Evolutionary conservation across 2,888 invertebrate species (phyloP).

Genomic region (Caprella mutica): DNA sequence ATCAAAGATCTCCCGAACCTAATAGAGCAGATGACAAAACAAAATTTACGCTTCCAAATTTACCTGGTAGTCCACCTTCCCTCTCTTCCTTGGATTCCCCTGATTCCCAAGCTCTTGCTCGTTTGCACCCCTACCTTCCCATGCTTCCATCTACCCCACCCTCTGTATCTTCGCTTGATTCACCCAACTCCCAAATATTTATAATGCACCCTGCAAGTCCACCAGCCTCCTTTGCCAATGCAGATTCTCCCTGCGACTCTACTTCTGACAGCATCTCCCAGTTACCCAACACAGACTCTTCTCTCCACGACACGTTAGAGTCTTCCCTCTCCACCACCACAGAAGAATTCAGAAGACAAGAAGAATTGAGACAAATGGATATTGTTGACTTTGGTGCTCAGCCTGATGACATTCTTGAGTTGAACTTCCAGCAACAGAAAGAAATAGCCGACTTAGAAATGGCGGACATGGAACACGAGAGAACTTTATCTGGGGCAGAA

Average conservation of each 20-base stretch:
- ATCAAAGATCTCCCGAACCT: no score
- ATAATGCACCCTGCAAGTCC: slow-evolving; percentile 8
- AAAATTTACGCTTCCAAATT: background rate
- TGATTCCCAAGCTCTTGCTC: background rate
- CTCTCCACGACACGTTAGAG: background rate
- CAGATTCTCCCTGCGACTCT: slow-evolving; percentile 1
- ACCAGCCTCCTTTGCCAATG: background rate
- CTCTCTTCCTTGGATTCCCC: background rate
- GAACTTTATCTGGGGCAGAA: slow-evolving; percentile 5
- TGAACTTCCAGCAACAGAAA: background rate
- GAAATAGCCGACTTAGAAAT: slow-evolving; percentile 4
- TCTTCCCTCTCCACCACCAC: background rate
- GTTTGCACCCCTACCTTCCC: slow-evolving; percentile 6
- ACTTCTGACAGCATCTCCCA: background rate
- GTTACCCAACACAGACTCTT: background rate
- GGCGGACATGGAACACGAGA: slow-evolving; percentile 2
- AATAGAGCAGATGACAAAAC: no score
- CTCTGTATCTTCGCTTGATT: slow-evolving; percentile 7
- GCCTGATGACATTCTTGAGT: background rate
- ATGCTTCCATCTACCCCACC: slow-evolving; percentile 1
- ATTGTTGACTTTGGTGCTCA: slow-evolving; percentile 3
- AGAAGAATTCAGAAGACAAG: background rate
- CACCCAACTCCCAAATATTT: slow-evolving; percentile 5
- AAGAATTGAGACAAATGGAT: background rate
- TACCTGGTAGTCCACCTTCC: background rate